Conservation (phyloP, 2,888 invertebrate genomes). For the Chrysolina haemoptera region DNA sequence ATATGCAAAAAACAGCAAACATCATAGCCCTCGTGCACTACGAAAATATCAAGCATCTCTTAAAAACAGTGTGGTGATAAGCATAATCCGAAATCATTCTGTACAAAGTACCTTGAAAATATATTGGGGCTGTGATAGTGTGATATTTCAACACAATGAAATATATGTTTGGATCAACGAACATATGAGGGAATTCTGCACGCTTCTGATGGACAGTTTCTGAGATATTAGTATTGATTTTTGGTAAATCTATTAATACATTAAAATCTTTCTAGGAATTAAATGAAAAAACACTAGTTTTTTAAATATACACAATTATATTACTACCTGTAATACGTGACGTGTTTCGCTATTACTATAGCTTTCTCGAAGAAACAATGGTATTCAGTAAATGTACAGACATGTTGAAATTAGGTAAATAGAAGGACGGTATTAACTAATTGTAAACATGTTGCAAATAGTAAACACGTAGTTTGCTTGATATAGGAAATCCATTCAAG, state of each 20-base stretch:
- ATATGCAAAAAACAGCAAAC: constrained; percentile 4
- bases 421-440: too few species aligned
- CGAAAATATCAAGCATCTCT: not conserved
- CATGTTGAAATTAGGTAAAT: too few species aligned
- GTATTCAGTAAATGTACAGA: too few species aligned
- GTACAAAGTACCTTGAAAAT: not conserved
- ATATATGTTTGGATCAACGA: not conserved
- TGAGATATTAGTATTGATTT: not conserved
- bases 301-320: too few species aligned
- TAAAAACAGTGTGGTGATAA: constrained; percentile 1
- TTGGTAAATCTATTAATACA: not conserved
- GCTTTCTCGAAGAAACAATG: too few species aligned
- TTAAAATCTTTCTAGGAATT: not conserved
- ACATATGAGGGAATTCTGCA: not conserved
- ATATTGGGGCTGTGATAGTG: not conserved
- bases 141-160: too few species aligned
- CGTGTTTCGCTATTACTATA: too few species aligned
- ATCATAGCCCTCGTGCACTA: constrained; percentile 20
- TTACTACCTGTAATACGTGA: too few species aligned
- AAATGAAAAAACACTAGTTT: too few species aligned
- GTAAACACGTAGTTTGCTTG: too few species aligned
- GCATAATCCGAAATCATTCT: not conserved
- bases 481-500: too few species aligned
- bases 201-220: not conserved
- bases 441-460: too few species aligned